Conservation (phyloP, 1,140 invertebrate species). For the Drusus annulatus region DNA sequence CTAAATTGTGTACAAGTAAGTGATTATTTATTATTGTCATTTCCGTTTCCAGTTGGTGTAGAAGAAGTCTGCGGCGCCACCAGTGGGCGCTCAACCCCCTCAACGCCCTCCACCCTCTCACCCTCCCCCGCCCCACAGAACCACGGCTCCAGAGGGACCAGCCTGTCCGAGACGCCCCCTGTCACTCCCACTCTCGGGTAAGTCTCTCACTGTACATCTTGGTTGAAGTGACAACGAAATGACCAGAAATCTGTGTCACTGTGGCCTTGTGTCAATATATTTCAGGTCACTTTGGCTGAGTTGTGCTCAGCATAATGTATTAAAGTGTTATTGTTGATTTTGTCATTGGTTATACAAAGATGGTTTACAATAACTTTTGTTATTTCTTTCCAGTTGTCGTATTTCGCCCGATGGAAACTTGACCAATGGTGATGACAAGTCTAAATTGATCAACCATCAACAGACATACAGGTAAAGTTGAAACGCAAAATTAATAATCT, state of each 20-base stretch:
- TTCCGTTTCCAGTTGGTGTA: conserved; percentile 40
- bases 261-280: too few species aligned
- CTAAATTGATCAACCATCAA: conserved; percentile 80
- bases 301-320: too few species aligned
- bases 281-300: too few species aligned
- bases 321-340: too few species aligned
- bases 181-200: conserved; percentile 67
- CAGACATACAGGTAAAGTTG: conserved; percentile 84
- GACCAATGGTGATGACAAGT: conserved; percentile 77
- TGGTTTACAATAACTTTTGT: background rate
- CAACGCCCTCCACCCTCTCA: conserved; percentile 68
- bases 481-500: too few species aligned
- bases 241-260: too few species aligned
- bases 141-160: conserved; percentile 65
- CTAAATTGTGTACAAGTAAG: too few species aligned
- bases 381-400: conserved; percentile 66
- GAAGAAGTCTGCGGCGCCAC: conserved; percentile 50
- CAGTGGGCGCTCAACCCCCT: conserved; percentile 68
- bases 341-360: background rate
- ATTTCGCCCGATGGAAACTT: conserved; percentile 65
- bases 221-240: too few species aligned
- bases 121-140: conserved; percentile 67
- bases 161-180: conserved; percentile 67
- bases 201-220: conserved; percentile 33
- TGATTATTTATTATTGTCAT: background rate